Evolutionary conservation across 2,797 vertebrate species (phyloP), one percentile per base, ranked within the genome.

Genomic region (Helostoma temminkii): DNA sequence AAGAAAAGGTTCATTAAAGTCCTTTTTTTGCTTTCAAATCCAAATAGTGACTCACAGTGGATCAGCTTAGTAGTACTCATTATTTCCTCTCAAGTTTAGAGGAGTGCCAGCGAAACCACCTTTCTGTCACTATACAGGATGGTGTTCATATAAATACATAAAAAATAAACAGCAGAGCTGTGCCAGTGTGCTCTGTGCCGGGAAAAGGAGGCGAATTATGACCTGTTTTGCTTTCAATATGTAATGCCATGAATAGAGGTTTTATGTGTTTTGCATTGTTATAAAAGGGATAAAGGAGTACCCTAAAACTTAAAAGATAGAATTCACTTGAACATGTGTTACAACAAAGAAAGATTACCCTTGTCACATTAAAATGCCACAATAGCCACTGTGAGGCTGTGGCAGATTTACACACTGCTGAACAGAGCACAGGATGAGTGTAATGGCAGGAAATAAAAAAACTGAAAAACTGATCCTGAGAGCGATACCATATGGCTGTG

Each of bases 401-500:
- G 78, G 59, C 70, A 87, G 85, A 89, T 89, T 90, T 92, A 88
- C 76, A 85, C 76, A 63, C 76, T 79, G 78, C 60, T 52, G 48
- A 78, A 65, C 25, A 55, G 60, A 83, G 72, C 71, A 70, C 24
- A 56, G 71, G 81, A 78, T 73, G 74, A 69, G 74, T 67, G 77
- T 67, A 74, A 82, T 52, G 59, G 76, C 81, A 77, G 76, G 78
- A 88, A 78, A 82, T 82, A 83, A 80, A 81, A 71, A 64, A 75
- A 55, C 49, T 64, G 76, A 78, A 78, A 66, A 71, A 50, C 10
- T 18, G 64, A 76, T 80, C 59, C 71, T 82, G 60, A 85, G 84
- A 88, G 79, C 32, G 63, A 80, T 80, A 88, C 88, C 89, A 90
- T 85, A 89, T 91, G 87, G 65, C 59, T 67, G 66, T 60, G 82